Percentiles rank a stretch among this genome's conserved stretches.
phyloP scores from a whole-genome alignment of 2,113 vertebrate genomes.

The Ceyx melanurus region DNA sequence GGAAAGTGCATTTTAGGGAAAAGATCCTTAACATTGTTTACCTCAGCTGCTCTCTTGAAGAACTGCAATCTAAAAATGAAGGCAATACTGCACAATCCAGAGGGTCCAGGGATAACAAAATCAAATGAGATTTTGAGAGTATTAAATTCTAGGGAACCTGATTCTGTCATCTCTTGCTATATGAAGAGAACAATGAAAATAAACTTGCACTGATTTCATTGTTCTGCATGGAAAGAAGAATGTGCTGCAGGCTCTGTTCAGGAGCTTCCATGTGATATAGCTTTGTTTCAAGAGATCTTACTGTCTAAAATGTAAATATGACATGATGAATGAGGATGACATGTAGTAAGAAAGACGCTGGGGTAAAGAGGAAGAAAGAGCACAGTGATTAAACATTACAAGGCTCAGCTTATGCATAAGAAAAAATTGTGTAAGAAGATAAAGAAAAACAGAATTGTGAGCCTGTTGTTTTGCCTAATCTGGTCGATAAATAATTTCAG shows the following conservation, averaged over 20 bases:
- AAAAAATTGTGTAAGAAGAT: neutral
- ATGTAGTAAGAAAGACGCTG: neutral
- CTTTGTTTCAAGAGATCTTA: neutral
- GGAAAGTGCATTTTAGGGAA: neutral
- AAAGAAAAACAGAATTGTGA: slow-evolving; percentile 14
- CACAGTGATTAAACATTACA: slow-evolving; percentile 17
- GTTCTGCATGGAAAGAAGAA: neutral
- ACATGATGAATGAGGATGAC: slow-evolving; percentile 11
- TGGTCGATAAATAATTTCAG: slow-evolving; percentile 42
- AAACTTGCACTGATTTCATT: neutral
- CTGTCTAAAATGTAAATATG: neutral
- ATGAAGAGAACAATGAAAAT: neutral
- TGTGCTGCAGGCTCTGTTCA: neutral
- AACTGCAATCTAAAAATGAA: neutral
- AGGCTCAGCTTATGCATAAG: neutral
- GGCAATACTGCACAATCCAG: neutral
- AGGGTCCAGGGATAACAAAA: neutral
- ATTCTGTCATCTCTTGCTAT: neutral
- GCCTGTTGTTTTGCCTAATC: neutral
- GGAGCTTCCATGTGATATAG: neutral
- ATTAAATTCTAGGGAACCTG: neutral
- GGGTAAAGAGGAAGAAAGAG: neutral
- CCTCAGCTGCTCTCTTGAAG: neutral
- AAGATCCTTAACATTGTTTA: neutral
- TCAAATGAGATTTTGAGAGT: neutral